Conservation (phyloP, 2,797 vertebrate species). For the Sebastes matsubarae region DNA sequence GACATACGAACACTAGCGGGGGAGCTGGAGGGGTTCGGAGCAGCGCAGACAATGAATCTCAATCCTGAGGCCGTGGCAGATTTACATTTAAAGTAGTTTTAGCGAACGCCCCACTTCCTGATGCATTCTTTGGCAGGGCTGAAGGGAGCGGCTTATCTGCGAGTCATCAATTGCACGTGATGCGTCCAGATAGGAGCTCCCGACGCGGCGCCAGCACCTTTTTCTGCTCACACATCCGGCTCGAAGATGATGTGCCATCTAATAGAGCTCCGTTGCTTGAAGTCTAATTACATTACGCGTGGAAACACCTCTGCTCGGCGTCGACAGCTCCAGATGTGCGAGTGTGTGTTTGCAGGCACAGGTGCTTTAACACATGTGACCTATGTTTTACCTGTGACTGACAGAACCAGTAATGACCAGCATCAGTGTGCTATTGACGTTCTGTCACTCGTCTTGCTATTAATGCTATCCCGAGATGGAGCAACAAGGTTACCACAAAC, state of each 20-base stretch:
- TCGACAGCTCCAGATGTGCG: conserved; percentile 36
- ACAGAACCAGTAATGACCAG: conserved; percentile 64
- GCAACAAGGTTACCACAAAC: conserved; percentile 40
- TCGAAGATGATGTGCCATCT: conserved; percentile 67
- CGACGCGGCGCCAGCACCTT: conserved; percentile 45
- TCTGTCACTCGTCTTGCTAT: conserved; percentile 55
- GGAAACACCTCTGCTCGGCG: conserved; percentile 37
- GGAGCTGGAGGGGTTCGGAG: conserved; percentile 62
- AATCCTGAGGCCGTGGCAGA: conserved; percentile 77
- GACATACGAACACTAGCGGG: conserved; percentile 60
- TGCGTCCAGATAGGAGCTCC: conserved; percentile 66
- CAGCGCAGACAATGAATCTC: conserved; percentile 78
- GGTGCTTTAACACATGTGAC: conserved; percentile 45
- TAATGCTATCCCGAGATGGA: conserved; percentile 58
- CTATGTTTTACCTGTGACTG: conserved; percentile 67
- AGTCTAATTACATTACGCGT: conserved; percentile 64
- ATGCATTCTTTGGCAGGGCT: conserved; percentile 72
- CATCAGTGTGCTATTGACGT: conserved; percentile 65
- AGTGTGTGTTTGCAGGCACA: not conserved
- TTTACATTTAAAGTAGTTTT: conserved; percentile 88
- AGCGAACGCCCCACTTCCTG: conserved; percentile 77
- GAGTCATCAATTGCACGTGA: conserved; percentile 78
- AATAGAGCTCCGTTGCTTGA: conserved; percentile 49
- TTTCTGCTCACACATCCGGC: conserved; percentile 53
- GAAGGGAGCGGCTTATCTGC: conserved; percentile 75